These are phyloP conservation scores for Calyptommatus sinebrachiatus DNA, from an alignment of 2,113 vertebrate species.

Conservation along the genomic window DNA sequence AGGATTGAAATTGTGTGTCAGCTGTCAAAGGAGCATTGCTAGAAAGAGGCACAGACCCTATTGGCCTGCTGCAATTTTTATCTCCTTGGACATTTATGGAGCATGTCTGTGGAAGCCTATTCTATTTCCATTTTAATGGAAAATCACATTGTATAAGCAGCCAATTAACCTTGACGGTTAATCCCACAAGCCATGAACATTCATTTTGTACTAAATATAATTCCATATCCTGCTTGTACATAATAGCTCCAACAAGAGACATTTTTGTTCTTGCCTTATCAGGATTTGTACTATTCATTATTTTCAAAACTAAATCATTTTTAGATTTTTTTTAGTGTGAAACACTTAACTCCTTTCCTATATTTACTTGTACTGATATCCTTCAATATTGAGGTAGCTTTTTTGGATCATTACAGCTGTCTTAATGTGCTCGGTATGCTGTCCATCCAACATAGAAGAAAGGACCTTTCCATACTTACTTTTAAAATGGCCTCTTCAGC, in stretches of 20 bases:
- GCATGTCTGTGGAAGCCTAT: not conserved
- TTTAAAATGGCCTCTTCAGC: too few relatives aligned
- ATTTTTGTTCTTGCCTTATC: constrained; percentile 38
- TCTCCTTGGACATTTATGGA: not conserved
- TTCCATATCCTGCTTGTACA: constrained; percentile 56
- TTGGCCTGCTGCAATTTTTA: not conserved
- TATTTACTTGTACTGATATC: not conserved
- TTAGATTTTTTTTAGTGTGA: not conserved
- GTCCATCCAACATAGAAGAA: not conserved
- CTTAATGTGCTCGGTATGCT: not conserved
- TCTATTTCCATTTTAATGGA: not conserved
- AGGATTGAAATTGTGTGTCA: not conserved
- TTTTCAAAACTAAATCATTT: not conserved
- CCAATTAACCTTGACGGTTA: constrained; percentile 64
- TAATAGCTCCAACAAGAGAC: constrained; percentile 49
- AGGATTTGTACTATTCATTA: constrained; percentile 48
- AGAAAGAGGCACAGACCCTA: not conserved
- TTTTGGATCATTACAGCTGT: not conserved
- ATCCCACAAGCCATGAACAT: constrained; percentile 61
- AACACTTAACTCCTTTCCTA: not conserved
- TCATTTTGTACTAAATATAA: constrained; percentile 59
- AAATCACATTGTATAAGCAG: constrained; percentile 43
- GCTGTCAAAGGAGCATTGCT: not conserved
- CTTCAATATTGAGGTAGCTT: not conserved
- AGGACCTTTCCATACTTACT: not conserved